Evolutionary conservation across 1,140 invertebrate species (phyloP).

Genomic region (Tetranychus cinnabarinus): DNA sequence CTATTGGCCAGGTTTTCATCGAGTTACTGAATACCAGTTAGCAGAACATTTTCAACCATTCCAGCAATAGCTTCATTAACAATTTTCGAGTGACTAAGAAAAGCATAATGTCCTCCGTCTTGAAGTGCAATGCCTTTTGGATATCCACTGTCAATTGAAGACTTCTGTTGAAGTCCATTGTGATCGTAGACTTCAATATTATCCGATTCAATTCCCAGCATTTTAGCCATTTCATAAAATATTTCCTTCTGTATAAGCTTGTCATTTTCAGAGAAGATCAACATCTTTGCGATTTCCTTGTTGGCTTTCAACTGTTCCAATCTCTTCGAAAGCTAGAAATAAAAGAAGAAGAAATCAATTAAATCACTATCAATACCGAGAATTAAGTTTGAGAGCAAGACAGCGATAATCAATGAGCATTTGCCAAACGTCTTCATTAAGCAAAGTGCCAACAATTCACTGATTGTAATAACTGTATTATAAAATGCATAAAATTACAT

Average conservation of each 20-base stretch:
- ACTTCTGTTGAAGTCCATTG: background rate
- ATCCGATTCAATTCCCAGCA: conserved; percentile 5
- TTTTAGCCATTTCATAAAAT: conserved; percentile 9
- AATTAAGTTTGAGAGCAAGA: no score
- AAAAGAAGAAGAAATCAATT: background rate
- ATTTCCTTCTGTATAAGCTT: conserved; percentile 9
- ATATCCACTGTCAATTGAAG: background rate
- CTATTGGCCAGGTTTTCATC: conserved; percentile 40
- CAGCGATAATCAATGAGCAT: no score
- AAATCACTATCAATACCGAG: no score
- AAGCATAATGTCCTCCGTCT: conserved; percentile 9
- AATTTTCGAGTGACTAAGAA: conserved; percentile 3
- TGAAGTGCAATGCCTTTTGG: conserved; percentile 6
- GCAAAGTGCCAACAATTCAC: no score
- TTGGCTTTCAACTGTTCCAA: conserved; percentile 1
- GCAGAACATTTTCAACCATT: background rate
- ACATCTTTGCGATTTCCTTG: conserved; percentile 5
- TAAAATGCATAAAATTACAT: no score
- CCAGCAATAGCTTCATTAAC: conserved; percentile 4
- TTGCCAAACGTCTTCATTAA: no score
- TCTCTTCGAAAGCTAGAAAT: conserved; percentile 3
- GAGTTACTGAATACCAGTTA: conserved; percentile 8
- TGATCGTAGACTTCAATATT: conserved; percentile 9
- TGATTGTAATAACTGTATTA: no score
- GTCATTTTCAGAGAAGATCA: conserved; percentile 12